Conservation (phyloP, 2,797 vertebrate genomes). For the Malacoraja senta region DNA sequence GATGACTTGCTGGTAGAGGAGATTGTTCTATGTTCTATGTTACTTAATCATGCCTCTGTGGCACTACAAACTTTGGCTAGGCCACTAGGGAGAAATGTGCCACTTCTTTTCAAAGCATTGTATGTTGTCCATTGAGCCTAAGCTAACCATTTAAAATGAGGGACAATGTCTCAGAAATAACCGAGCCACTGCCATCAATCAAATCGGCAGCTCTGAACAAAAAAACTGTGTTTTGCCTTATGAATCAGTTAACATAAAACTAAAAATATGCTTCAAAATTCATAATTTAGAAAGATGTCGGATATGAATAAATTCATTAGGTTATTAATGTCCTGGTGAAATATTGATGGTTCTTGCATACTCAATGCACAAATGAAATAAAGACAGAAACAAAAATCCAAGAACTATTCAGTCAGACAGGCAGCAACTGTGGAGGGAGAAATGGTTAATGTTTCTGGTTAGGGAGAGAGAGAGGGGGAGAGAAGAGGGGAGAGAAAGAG, state of each 20-base stretch:
- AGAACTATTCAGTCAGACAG: too few relatives aligned
- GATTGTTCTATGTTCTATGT: too few relatives aligned
- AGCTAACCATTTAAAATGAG: not conserved
- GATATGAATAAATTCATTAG: not conserved
- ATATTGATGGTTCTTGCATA: not conserved
- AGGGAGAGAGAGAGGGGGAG: too few relatives aligned
- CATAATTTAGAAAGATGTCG: not conserved
- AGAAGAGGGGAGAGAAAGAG: too few relatives aligned
- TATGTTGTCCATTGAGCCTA: not conserved
- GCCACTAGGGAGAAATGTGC: too few relatives aligned
- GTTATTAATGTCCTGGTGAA: not conserved
- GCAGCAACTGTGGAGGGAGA: too few relatives aligned
- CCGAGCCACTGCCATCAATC: not conserved
- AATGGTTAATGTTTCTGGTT: too few relatives aligned
- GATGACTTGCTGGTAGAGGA: too few relatives aligned
- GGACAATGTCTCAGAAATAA: not conserved
- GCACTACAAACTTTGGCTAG: not conserved
- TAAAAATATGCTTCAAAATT: not conserved
- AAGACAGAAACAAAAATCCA: not conserved
- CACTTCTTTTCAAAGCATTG: too few relatives aligned
- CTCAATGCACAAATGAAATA: not conserved
- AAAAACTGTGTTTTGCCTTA: not conserved
- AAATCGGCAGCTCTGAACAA: not conserved
- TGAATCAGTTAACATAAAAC: not conserved
- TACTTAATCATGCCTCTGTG: too few relatives aligned